phyloP scores from a whole-genome alignment of 1,140 invertebrate genomes.

The Drosophila athabasca region DNA sequence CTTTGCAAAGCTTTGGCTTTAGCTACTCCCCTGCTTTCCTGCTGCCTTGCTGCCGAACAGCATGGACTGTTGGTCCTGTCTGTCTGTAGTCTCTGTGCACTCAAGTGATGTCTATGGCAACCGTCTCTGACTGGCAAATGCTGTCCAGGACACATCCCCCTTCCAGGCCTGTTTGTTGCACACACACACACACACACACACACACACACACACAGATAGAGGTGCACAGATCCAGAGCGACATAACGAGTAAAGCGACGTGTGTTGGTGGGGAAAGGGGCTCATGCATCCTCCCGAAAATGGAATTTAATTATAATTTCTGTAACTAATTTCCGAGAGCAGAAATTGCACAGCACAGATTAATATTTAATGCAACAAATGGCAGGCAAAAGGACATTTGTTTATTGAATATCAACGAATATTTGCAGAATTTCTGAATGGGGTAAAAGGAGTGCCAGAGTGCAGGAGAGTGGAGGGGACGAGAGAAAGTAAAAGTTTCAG shows the following conservation, averaged over 20 bases:
- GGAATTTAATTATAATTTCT: conserved; percentile 81
- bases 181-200: conserved; percentile 19
- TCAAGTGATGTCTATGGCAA: conserved; percentile 63
- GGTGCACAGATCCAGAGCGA: neutral
- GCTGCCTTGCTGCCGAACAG: conserved; percentile 14
- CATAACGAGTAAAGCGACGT: too few relatives aligned
- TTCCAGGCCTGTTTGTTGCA: conserved; percentile 55
- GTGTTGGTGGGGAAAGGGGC: neutral
- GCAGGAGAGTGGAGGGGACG: neutral
- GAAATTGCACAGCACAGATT: conserved; percentile 58
- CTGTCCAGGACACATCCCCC: conserved; percentile 25
- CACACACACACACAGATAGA: neutral
- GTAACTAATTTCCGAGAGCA: conserved; percentile 77
- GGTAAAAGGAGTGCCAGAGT: too few relatives aligned
- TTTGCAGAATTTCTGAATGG: neutral
- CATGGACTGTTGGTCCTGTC: neutral
- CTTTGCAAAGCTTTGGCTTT: neutral
- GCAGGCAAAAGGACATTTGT: conserved; percentile 47
- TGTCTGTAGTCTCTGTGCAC: conserved; percentile 29
- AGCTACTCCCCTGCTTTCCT: neutral
- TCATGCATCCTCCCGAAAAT: conserved; percentile 37
- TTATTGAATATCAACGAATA: conserved; percentile 75
- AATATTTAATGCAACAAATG: conserved; percentile 70
- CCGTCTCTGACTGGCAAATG: conserved; percentile 11
- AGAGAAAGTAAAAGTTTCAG: conserved; percentile 29